phyloP scores from a whole-genome alignment of 2,888 invertebrate genomes.

The Machimus atricapillus region DNA sequence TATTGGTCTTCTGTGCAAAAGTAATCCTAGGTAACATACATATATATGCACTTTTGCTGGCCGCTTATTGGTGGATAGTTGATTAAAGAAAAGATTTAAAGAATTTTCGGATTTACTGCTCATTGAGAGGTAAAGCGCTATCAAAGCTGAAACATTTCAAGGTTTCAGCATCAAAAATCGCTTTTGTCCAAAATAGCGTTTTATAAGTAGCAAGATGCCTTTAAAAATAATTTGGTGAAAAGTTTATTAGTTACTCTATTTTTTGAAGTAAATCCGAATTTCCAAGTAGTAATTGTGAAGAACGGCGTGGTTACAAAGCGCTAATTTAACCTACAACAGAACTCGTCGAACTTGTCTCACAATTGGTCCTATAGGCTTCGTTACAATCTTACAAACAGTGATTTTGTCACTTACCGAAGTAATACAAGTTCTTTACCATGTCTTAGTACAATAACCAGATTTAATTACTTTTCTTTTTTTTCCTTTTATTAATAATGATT shows the following conservation, averaged over 20 bases:
- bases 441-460: neutral
- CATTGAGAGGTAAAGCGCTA: neutral
- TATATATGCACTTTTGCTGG: neutral
- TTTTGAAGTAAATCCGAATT: neutral
- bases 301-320: neutral
- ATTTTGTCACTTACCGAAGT: neutral
- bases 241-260: neutral
- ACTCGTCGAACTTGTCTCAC: neutral
- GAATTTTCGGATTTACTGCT: neutral
- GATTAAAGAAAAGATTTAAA: neutral
- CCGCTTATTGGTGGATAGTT: neutral
- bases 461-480: neutral
- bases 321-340: neutral
- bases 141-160: neutral
- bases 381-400: neutral
- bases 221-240: neutral
- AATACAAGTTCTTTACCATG: neutral
- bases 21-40: conserved; percentile 14
- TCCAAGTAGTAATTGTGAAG: neutral
- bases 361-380: conserved; percentile 21
- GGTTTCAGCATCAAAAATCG: neutral
- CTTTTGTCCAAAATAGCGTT: no score
- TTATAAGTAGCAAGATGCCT: neutral
- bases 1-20: conserved; percentile 34
- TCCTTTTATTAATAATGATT: neutral